Percentiles rank a stretch among this genome's conserved stretches.
These are phyloP conservation scores for Athene noctua DNA, from an alignment of 2,113 vertebrate genomes.

Conservation along the genomic window DNA sequence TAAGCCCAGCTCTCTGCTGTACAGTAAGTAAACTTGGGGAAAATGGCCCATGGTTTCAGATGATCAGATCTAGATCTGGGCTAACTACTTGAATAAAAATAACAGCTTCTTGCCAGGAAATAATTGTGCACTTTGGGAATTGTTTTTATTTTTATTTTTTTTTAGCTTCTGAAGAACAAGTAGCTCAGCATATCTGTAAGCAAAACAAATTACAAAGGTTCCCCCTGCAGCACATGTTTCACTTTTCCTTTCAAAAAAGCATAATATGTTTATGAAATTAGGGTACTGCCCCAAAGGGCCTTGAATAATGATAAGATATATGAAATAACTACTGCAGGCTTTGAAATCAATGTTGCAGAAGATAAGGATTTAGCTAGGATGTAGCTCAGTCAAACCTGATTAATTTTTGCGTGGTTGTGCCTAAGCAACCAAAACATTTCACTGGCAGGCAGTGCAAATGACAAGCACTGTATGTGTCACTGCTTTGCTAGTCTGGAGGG, in stretches of 20 bases:
- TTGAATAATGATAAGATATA: constrained; percentile 14
- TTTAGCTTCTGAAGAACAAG: not conserved
- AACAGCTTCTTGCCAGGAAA: not conserved
- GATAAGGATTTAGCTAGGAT: constrained; percentile 16
- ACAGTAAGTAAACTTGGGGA: not conserved
- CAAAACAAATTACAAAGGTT: constrained; percentile 48
- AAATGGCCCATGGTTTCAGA: not conserved
- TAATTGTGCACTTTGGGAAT: not conserved
- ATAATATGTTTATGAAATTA: constrained; percentile 39
- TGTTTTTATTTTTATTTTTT: not conserved
- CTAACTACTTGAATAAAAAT: not conserved
- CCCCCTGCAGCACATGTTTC: not conserved
- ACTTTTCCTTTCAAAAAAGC: constrained; percentile 13
- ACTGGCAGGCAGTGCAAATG: not conserved
- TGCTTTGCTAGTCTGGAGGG: constrained; percentile 17
- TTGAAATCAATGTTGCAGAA: constrained; percentile 43
- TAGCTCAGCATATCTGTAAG: constrained; percentile 9
- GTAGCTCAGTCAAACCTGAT: constrained; percentile 40
- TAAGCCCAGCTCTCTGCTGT: not conserved
- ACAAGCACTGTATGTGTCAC: not conserved
- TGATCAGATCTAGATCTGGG: not conserved
- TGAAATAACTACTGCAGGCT: constrained; percentile 17
- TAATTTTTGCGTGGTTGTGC: constrained; percentile 34
- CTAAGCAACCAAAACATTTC: constrained; percentile 32
- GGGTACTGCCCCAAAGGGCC: not conserved